These are phyloP conservation scores for Amniataba percoides DNA, from an alignment of 2,797 vertebrate genomes.

Conservation along the genomic window DNA sequence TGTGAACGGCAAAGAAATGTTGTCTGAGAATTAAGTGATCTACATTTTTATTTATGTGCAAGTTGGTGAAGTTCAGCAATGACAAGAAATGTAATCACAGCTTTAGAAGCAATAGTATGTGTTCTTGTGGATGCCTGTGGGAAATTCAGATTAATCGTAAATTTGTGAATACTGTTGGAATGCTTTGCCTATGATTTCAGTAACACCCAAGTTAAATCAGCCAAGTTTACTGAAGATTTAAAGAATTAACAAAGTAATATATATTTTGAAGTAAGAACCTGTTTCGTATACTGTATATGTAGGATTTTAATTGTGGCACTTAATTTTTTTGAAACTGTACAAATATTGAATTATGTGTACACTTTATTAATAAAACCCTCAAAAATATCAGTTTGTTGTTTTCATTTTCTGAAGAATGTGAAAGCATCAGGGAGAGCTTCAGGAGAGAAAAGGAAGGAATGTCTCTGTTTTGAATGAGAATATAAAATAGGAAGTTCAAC, in stretches of 20 bases:
- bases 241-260: constrained; percentile 26
- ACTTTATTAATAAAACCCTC: constrained; percentile 54
- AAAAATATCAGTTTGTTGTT: neutral
- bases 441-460: neutral
- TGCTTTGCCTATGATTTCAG: constrained; percentile 9
- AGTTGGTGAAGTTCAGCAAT: constrained; percentile 17
- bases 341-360: constrained; percentile 32
- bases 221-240: constrained; percentile 7
- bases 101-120: constrained; percentile 17
- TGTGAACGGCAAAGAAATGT: constrained; percentile 8
- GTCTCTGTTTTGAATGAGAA: neutral
- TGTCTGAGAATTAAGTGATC: constrained; percentile 13
- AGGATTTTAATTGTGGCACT: constrained; percentile 1
- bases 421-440: neutral
- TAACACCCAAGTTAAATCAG: constrained; percentile 5
- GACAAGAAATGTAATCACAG: constrained; percentile 4
- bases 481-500: neutral
- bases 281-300: constrained; percentile 23
- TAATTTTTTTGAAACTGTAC: constrained; percentile 20
- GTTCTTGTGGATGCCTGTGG: constrained; percentile 22
- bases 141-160: constrained; percentile 8
- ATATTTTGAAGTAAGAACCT: constrained; percentile 33
- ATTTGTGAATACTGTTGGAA: constrained; percentile 23
- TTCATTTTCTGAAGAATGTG: neutral
- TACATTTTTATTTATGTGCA: constrained; percentile 7